These are phyloP conservation scores for Spondyliosoma cantharus DNA, from an alignment of 2,797 vertebrate species.

Conservation along the genomic window DNA sequence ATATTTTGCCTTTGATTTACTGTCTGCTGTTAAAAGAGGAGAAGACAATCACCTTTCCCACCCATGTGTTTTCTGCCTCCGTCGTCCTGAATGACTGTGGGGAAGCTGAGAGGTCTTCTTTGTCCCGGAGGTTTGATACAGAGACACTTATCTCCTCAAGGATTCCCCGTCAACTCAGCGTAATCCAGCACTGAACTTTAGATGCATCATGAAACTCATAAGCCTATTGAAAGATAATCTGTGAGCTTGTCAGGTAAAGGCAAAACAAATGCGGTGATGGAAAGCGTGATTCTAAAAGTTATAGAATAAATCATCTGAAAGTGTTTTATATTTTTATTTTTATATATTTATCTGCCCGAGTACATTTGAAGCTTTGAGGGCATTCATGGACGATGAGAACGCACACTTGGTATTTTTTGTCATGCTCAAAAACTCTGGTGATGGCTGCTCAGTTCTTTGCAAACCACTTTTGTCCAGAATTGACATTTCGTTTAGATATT, in stretches of 20 bases:
- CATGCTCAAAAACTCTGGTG: neutral
- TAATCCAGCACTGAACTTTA: constrained; percentile 64
- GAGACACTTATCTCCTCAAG: constrained; percentile 57
- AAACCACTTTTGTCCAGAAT: neutral
- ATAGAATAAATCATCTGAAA: constrained; percentile 31
- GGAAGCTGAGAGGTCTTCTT: constrained; percentile 36
- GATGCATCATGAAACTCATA: constrained; percentile 50
- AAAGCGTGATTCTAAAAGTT: constrained; percentile 26
- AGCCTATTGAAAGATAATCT: constrained; percentile 45
- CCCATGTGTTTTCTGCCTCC: constrained; percentile 9
- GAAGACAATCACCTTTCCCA: constrained; percentile 7
- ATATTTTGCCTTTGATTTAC: constrained; percentile 1
- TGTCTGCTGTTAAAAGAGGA: neutral
- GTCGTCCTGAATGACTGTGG: constrained; percentile 19
- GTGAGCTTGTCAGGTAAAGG: constrained; percentile 46
- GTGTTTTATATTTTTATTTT: neutral
- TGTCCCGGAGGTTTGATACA: constrained; percentile 42
- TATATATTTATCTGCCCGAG: neutral
- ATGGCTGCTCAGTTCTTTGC: neutral
- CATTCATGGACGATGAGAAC: neutral
- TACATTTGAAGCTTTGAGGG: constrained; percentile 16
- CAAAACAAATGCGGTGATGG: constrained; percentile 43
- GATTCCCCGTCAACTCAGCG: constrained; percentile 57
- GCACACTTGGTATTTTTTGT: neutral
- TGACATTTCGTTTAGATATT: no score